Evolutionary conservation across 2,888 invertebrate genomes (phyloP).

Genomic region (Pseudanteris insignis): DNA sequence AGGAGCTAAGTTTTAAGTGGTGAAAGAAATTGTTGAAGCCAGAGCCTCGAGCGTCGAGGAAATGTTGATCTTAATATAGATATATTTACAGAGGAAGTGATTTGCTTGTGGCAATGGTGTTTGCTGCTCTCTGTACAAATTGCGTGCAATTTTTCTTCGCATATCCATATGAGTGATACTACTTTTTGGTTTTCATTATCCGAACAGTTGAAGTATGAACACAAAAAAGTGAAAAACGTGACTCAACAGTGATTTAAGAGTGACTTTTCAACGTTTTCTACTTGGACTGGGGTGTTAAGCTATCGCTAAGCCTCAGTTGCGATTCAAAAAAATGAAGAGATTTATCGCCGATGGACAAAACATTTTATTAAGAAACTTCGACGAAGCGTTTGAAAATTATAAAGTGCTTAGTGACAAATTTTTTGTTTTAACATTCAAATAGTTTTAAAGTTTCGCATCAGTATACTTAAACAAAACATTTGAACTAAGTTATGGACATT

Average conservation of each 20-base stretch:
- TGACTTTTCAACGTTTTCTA: conserved; percentile 40
- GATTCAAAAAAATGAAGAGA: conserved; percentile 2
- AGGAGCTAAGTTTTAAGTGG: conserved; percentile 16
- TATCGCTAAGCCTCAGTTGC: background rate
- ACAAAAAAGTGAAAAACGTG: conserved; percentile 16
- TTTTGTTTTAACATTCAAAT: conserved; percentile 4
- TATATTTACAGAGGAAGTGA: conserved; percentile 30
- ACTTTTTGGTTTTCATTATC: conserved; percentile 2
- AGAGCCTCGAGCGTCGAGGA: conserved; percentile 35
- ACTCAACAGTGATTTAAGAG: conserved; percentile 19
- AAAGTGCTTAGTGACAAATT: background rate
- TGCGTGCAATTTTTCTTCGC: conserved; percentile 8
- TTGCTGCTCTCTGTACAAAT: conserved; percentile 34
- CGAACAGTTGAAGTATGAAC: conserved; percentile 6
- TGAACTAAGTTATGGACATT: too few relatives aligned
- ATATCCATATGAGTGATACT: conserved; percentile 10
- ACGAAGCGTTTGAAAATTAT: too few relatives aligned
- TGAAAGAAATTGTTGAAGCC: conserved; percentile 27
- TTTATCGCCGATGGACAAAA: conserved; percentile 14
- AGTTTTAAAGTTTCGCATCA: background rate
- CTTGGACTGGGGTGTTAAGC: conserved; percentile 11
- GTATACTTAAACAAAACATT: too few relatives aligned
- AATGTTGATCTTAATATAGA: conserved; percentile 36
- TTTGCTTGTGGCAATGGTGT: conserved; percentile 16
- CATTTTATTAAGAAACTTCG: background rate